These are phyloP conservation scores for Mythimna loreyi DNA, from an alignment of 2,888 invertebrate genomes.

Conservation along the genomic window DNA sequence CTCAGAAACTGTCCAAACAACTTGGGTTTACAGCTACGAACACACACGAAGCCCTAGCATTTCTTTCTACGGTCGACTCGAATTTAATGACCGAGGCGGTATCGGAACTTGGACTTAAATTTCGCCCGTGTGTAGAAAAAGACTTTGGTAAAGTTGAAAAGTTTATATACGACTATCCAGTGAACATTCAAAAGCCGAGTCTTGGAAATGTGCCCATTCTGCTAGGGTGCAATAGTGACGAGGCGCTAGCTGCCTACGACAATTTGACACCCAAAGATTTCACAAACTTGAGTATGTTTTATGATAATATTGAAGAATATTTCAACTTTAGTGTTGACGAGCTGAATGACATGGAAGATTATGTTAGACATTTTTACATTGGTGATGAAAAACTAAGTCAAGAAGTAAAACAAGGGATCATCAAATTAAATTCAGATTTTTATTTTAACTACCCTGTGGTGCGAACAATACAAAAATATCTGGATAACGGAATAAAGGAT, in stretches of 20 bases:
- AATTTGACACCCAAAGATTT: conserved; percentile 46
- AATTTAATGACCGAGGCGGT: conserved; percentile 68
- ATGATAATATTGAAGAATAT: conserved; percentile 37
- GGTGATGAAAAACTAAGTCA: conserved; percentile 59
- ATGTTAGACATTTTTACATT: conserved; percentile 74
- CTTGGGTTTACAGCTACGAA: conserved; percentile 68
- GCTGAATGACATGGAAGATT: conserved; percentile 59
- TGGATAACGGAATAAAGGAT: conserved; percentile 62
- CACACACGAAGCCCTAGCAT: conserved; percentile 68
- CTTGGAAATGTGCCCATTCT: conserved; percentile 64
- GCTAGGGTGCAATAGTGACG: conserved; percentile 68
- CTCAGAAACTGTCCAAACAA: conserved; percentile 68
- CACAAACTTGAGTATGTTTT: conserved; percentile 50
- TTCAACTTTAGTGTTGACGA: conserved; percentile 68
- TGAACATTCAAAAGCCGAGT: conserved; percentile 59
- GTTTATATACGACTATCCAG: conserved; percentile 67
- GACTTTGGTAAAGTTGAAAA: conserved; percentile 62
- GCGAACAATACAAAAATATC: conserved; percentile 68
- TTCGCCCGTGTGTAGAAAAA: conserved; percentile 73
- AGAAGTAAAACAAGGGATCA: conserved; percentile 61
- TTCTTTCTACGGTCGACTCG: conserved; percentile 67
- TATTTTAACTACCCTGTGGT: conserved; percentile 65
- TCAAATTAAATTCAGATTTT: conserved; percentile 71
- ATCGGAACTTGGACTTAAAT: conserved; percentile 53
- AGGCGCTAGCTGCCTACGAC: conserved; percentile 52